A percentile compares a stretch with the other conserved stretches of the same genome.
These are phyloP conservation scores for Calameuta pallipes DNA, from an alignment of 2,888 invertebrate genomes.

Conservation along the genomic window DNA sequence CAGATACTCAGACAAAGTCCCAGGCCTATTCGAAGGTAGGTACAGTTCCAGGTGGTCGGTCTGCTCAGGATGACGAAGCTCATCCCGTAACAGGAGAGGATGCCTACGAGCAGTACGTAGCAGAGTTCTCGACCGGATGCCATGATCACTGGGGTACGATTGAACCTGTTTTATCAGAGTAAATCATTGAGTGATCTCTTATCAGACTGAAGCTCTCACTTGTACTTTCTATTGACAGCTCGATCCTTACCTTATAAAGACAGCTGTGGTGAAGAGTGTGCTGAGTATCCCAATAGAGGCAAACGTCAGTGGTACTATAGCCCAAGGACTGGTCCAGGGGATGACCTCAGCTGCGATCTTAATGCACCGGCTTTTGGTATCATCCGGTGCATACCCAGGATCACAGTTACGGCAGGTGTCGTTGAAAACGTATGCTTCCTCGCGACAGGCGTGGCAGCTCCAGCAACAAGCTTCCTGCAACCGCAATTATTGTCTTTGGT, in stretches of 20 bases:
- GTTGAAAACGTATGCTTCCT: conserved; percentile 72
- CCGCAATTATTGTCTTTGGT: neutral
- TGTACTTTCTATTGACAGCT: too few relatives aligned
- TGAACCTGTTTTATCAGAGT: conserved; percentile 50
- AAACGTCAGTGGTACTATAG: conserved; percentile 73
- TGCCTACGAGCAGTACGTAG: conserved; percentile 79
- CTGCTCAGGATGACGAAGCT: conserved; percentile 78
- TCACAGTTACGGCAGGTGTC: conserved; percentile 72
- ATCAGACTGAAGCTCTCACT: neutral
- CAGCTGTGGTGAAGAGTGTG: conserved; percentile 73
- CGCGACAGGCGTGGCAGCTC: conserved; percentile 76
- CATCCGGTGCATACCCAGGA: conserved; percentile 69
- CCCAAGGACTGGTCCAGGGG: conserved; percentile 76
- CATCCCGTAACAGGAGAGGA: conserved; percentile 77
- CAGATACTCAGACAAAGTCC: conserved; percentile 80
- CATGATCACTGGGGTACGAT: conserved; percentile 79
- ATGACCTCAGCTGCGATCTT: conserved; percentile 72
- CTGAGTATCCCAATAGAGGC: conserved; percentile 72
- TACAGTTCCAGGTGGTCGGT: conserved; percentile 75
- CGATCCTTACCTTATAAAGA: conserved; percentile 70
- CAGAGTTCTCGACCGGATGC: conserved; percentile 83
- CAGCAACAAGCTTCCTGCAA: conserved; percentile 75
- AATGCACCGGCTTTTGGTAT: conserved; percentile 68
- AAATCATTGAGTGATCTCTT: neutral
- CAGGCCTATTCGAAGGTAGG: conserved; percentile 74